Evolutionary conservation across 2,113 vertebrate genomes (phyloP).

Genomic region (Centropus unirufus): DNA sequence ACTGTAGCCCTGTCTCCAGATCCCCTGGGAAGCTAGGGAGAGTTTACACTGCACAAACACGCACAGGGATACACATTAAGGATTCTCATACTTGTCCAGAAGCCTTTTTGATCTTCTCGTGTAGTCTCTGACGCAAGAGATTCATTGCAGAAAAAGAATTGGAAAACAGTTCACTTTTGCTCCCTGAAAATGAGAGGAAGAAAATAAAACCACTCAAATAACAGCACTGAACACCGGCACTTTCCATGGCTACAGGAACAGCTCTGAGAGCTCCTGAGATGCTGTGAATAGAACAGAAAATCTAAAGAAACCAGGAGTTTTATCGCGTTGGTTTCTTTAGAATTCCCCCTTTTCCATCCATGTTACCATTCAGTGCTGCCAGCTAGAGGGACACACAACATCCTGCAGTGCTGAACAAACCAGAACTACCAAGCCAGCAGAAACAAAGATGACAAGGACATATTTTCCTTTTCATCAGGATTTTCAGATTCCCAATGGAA

Average conservation of each 20-base stretch:
- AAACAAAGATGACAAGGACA: not conserved
- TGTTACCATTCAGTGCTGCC: not conserved
- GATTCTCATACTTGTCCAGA: conserved; percentile 82
- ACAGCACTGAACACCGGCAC: not conserved
- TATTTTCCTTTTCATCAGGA: not conserved
- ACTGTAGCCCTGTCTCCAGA: not conserved
- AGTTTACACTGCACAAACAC: not conserved
- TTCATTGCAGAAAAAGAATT: conserved; percentile 84
- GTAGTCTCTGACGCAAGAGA: conserved; percentile 87
- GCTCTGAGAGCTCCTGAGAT: not conserved
- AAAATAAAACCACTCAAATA: not conserved
- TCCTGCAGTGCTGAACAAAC: not conserved
- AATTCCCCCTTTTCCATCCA: not conserved
- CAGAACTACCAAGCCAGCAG: not conserved
- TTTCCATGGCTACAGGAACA: not conserved
- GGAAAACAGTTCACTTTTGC: not conserved
- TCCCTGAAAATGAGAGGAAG: conserved; percentile 56
- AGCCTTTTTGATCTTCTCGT: conserved; percentile 89
- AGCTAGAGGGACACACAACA: not conserved
- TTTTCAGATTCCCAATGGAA: not conserved
- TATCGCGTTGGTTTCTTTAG: not conserved
- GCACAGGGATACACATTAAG: not conserved
- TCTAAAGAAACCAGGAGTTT: not conserved
- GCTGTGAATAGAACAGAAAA: not conserved
- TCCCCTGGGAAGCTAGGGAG: not conserved